Conservation (phyloP, 2,888 invertebrate genomes). For the Oasisia sp. region DNA sequence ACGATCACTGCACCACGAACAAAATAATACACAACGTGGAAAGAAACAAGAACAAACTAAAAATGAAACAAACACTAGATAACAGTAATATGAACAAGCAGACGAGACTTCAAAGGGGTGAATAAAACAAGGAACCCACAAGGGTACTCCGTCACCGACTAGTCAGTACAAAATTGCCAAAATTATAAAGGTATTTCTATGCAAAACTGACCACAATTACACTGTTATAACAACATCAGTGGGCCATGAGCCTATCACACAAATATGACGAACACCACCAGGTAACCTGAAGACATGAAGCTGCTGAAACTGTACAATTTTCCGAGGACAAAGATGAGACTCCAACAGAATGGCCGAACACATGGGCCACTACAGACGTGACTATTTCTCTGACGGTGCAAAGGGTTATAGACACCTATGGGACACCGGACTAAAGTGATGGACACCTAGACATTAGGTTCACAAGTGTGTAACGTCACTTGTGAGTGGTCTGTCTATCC, state of each 20-base stretch:
- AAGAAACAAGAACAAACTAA: background rate
- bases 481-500: background rate
- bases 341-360: background rate
- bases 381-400: background rate
- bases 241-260: too few species aligned
- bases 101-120: background rate
- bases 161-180: background rate
- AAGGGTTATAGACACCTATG: background rate
- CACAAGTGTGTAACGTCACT: background rate
- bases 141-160: background rate
- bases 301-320: background rate
- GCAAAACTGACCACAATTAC: background rate
- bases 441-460: background rate
- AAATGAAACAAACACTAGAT: background rate
- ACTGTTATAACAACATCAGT: background rate
- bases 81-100: background rate
- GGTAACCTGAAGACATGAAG: background rate
- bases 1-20: background rate
- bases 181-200: background rate
- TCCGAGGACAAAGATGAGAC: background rate
- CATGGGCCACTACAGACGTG: background rate
- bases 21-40: background rate
- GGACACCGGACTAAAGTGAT: background rate
- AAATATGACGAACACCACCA: background rate
- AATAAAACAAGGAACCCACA: background rate